These are phyloP conservation scores for Rhinichthys osculus DNA, from an alignment of 2,797 vertebrate genomes.

Conservation along the genomic window DNA sequence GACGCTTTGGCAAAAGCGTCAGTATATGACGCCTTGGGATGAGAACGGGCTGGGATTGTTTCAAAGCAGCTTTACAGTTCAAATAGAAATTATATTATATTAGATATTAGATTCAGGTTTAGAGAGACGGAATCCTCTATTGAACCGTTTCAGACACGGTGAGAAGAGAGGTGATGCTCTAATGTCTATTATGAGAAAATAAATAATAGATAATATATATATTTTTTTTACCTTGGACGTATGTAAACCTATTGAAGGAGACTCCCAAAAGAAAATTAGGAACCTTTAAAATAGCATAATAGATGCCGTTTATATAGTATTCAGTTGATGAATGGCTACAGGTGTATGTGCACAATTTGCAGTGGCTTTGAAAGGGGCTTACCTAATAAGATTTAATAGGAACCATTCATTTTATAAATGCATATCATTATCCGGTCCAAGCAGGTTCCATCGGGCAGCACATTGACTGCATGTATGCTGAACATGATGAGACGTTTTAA, in stretches of 20 bases:
- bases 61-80: too few species aligned
- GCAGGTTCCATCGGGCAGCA: not conserved
- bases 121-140: not conserved
- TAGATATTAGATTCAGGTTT: too few species aligned
- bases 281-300: not conserved
- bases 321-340: not conserved
- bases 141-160: not conserved
- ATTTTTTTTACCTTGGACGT: not conserved
- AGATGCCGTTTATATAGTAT: not conserved
- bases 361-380: not conserved
- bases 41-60: too few species aligned
- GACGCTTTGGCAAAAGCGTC: too few species aligned
- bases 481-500: conserved; percentile 48
- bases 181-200: not conserved
- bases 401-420: not conserved
- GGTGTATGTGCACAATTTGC: not conserved
- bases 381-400: not conserved
- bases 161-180: not conserved
- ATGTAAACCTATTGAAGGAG: not conserved
- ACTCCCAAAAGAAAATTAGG: not conserved
- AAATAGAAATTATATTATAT: too few species aligned
- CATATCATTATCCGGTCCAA: not conserved
- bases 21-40: too few species aligned
- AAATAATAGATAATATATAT: too few species aligned
- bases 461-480: conserved; percentile 40